Percentiles rank a stretch among this genome's conserved stretches.
Evolutionary conservation across 1,140 invertebrate species (phyloP).

Genomic region (Drosophila oshimai): DNA sequence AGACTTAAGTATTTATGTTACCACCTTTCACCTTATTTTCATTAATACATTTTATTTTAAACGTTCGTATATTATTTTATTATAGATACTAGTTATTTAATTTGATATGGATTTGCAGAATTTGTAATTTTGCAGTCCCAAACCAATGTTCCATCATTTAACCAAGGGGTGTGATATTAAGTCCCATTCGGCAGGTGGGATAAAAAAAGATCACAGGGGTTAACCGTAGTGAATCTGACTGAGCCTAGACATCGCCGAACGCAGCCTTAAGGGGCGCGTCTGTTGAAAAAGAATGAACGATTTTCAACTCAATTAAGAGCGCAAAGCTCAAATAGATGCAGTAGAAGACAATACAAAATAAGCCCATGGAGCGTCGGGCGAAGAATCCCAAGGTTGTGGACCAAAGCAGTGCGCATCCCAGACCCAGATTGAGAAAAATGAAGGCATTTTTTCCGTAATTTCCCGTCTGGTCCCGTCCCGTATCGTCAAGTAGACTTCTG

Average conservation of each 20-base stretch:
- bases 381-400: conserved; percentile 24
- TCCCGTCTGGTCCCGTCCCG: not conserved
- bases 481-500: not conserved
- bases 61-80: too few relatives aligned
- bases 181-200: too few relatives aligned
- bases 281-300: conserved; percentile 13
- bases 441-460: conserved; percentile 13
- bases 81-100: too few relatives aligned
- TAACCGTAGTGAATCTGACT: too few relatives aligned
- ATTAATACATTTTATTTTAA: too few relatives aligned
- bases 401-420: conserved; percentile 12
- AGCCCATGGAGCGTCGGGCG: conserved; percentile 17
- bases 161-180: too few relatives aligned
- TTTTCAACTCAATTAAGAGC: not conserved
- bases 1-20: too few relatives aligned
- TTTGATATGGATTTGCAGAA: too few relatives aligned
- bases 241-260: not conserved
- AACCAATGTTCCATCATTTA: too few relatives aligned
- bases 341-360: conserved; percentile 14
- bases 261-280: not conserved
- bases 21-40: too few relatives aligned
- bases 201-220: too few relatives aligned
- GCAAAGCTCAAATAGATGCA: conserved; percentile 1
- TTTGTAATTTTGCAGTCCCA: too few relatives aligned
- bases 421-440: not conserved